Evolutionary conservation across 2,888 invertebrate genomes (phyloP).

Genomic region (Phyllotreta striolata): DNA sequence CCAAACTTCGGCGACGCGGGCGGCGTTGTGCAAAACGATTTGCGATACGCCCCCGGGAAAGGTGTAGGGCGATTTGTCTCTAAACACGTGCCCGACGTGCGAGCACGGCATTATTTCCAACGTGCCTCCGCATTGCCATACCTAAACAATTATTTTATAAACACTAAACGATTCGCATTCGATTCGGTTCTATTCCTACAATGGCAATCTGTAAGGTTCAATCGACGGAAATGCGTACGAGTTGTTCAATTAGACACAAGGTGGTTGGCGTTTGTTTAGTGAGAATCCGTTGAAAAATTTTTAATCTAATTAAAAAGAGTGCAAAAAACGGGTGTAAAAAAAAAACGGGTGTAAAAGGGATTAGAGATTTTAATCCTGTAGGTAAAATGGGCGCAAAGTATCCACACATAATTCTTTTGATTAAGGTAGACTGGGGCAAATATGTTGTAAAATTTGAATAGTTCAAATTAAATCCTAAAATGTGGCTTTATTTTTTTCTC

Average conservation of each 20-base stretch:
- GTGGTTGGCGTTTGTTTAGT: conserved; percentile 26
- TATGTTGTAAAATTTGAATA: too few relatives aligned
- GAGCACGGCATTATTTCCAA: conserved; percentile 96
- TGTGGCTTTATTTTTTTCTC: too few relatives aligned
- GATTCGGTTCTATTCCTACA: background rate
- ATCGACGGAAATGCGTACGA: background rate
- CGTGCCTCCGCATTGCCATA: conserved; percentile 96
- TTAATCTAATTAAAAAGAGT: too few relatives aligned
- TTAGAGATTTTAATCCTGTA: too few relatives aligned
- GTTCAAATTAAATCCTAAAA: too few relatives aligned
- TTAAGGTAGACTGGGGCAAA: too few relatives aligned
- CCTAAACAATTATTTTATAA: conserved; percentile 63
- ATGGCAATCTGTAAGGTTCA: conserved; percentile 15
- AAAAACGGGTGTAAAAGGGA: too few relatives aligned
- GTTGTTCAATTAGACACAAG: conserved; percentile 34
- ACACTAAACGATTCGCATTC: background rate
- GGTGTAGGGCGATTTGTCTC: conserved; percentile 97
- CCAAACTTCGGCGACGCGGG: conserved; percentile 99
- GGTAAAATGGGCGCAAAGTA: too few relatives aligned
- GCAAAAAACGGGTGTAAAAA: too few relatives aligned
- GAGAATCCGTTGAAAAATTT: too few relatives aligned
- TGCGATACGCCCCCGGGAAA: conserved; percentile 98
- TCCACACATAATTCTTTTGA: too few relatives aligned
- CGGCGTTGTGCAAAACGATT: conserved; percentile 97
- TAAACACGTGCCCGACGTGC: conserved; percentile 96